Evolutionary conservation across 2,113 vertebrate genomes (phyloP).

Genomic region (Sitta europaea): DNA sequence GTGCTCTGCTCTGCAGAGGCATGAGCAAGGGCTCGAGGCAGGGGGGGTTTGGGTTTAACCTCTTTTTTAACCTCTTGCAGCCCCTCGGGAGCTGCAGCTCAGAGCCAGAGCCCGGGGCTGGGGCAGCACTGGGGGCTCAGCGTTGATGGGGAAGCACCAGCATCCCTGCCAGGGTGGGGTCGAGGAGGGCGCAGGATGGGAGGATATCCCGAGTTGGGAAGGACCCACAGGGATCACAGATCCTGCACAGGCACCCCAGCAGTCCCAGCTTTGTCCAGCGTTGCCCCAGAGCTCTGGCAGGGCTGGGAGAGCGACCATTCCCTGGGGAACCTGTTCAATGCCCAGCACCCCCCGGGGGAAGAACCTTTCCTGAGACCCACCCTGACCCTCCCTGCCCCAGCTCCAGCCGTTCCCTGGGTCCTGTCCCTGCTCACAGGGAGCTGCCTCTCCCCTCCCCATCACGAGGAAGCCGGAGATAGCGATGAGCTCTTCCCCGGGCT

Average conservation of each 20-base stretch:
- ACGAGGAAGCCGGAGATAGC: fast-evolving
- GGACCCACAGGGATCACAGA: fast-evolving
- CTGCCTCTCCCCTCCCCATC: too few species aligned
- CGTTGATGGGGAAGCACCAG: fast-evolving
- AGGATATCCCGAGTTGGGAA: fast-evolving
- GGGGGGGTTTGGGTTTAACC: not conserved
- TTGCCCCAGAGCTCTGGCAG: not conserved
- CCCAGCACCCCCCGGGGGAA: not conserved
- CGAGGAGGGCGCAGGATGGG: fast-evolving
- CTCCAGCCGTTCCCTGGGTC: not conserved
- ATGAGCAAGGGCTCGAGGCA: not conserved
- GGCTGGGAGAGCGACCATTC: not conserved
- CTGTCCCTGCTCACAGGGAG: not conserved
- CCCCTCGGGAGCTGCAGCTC: not conserved
- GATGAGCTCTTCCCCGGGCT: not conserved
- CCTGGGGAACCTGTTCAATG: fast-evolving
- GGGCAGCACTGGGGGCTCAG: not conserved
- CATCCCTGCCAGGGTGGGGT: fast-evolving
- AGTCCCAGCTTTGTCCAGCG: fast-evolving
- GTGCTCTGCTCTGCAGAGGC: not conserved
- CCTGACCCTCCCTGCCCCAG: not conserved
- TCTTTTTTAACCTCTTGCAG: too few species aligned
- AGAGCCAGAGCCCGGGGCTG: not conserved
- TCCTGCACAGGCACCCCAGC: not conserved
- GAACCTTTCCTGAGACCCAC: fast-evolving